Evolutionary conservation across 2,797 vertebrate species (phyloP).

Genomic region (Hoplostethus mediterraneus): DNA sequence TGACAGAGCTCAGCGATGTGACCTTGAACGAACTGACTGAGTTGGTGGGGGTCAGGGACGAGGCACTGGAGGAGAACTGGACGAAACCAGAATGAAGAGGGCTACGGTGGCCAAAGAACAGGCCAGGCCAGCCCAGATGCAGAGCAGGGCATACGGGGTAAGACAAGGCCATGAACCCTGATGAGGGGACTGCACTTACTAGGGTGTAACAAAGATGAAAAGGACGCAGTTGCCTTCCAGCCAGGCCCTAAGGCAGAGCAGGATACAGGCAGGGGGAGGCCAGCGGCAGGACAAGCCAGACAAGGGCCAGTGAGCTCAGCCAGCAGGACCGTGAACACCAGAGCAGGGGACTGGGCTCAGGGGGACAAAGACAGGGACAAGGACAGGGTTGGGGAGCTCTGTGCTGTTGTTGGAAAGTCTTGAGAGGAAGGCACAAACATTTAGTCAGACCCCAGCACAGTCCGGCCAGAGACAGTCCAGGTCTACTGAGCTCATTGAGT

Average conservation of each 20-base stretch:
- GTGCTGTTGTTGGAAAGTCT: constrained; percentile 44
- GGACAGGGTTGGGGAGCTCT: constrained; percentile 37
- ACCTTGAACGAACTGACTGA: constrained; percentile 18
- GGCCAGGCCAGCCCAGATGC: constrained; percentile 1
- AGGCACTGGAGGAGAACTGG: neutral
- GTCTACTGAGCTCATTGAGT: constrained; percentile 61
- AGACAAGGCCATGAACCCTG: constrained; percentile 23
- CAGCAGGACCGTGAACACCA: constrained; percentile 40
- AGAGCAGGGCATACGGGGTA: constrained; percentile 8
- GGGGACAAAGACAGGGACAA: constrained; percentile 38
- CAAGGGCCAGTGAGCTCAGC: constrained; percentile 33
- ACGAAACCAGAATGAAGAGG: constrained; percentile 7
- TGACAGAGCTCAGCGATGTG: constrained; percentile 6
- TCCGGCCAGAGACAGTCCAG: constrained; percentile 52
- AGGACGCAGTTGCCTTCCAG: constrained; percentile 24
- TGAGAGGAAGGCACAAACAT: constrained; percentile 42
- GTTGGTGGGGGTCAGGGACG: constrained; percentile 12
- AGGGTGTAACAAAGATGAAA: constrained; percentile 39
- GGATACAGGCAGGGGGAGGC: constrained; percentile 30
- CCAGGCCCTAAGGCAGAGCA: constrained; percentile 20
- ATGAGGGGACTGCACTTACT: constrained; percentile 12
- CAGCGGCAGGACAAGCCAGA: constrained; percentile 32
- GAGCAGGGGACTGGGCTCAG: constrained; percentile 8
- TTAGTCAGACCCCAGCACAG: constrained; percentile 41
- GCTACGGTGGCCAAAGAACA: neutral